A percentile compares a stretch with the other conserved stretches of the same genome.
Evolutionary conservation across 2,113 vertebrate genomes (phyloP).

Genomic region (Maccullochella peelii): DNA sequence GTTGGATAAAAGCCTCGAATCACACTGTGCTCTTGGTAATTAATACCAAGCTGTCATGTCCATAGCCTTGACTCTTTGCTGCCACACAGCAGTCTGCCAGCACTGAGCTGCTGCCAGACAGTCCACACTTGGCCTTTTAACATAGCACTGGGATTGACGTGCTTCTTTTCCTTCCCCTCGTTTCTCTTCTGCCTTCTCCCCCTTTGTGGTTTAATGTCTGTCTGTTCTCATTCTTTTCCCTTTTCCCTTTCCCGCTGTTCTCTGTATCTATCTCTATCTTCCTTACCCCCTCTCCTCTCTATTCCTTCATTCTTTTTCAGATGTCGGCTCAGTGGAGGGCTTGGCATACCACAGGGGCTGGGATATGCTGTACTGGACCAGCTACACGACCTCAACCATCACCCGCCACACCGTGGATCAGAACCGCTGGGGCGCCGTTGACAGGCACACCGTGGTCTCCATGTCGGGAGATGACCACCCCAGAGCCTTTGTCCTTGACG

Average conservation of each 20-base stretch:
- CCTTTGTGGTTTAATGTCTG: conserved; percentile 4
- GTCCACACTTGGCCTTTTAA: conserved; percentile 60
- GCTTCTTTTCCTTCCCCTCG: conserved; percentile 31
- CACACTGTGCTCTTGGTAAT: conserved; percentile 66
- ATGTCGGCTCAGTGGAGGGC: conserved; percentile 96
- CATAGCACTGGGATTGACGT: conserved; percentile 44
- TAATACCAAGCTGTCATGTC: conserved; percentile 70
- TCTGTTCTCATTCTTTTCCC: not conserved
- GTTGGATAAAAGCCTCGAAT: conserved; percentile 68
- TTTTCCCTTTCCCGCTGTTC: conserved; percentile 3
- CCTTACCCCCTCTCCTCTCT: not conserved
- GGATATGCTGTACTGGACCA: conserved; percentile 98
- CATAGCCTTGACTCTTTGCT: conserved; percentile 41
- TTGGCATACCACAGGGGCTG: conserved; percentile 95
- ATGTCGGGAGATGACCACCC: conserved; percentile 98
- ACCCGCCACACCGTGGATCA: conserved; percentile 96
- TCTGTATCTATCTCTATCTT: not conserved
- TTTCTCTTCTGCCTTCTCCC: not conserved
- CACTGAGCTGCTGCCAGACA: conserved; percentile 56
- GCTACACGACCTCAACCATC: conserved; percentile 97
- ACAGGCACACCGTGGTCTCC: conserved; percentile 94
- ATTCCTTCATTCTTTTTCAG: conserved; percentile 73
- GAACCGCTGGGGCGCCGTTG: conserved; percentile 88
- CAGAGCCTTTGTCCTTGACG: conserved; percentile 94
- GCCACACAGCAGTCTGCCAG: conserved; percentile 50